Percentiles rank a stretch among this genome's conserved stretches.
Evolutionary conservation across 2,888 invertebrate genomes (phyloP).

Genomic region (Euplagia quadripunctaria): DNA sequence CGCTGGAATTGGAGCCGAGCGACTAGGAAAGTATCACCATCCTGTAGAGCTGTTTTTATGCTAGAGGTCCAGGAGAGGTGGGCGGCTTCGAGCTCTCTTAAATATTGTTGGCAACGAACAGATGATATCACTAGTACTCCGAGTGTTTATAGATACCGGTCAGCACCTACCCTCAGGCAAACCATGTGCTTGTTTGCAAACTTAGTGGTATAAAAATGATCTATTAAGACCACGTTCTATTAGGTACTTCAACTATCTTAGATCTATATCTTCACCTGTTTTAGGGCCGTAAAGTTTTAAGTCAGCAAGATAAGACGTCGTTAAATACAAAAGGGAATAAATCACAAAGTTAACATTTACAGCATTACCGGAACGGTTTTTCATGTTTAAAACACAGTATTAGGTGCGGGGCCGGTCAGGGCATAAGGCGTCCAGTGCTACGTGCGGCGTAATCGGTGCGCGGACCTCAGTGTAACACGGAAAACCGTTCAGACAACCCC

Average conservation of each 20-base stretch:
- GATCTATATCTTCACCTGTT: slow-evolving; percentile 22
- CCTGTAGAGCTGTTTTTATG: too few relatives aligned
- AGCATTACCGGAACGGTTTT: slow-evolving; percentile 84
- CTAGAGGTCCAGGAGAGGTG: too few relatives aligned
- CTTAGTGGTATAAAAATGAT: background rate
- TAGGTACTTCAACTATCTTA: background rate
- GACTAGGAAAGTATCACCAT: background rate
- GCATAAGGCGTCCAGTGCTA: slow-evolving; percentile 68
- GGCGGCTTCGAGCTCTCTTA: too few relatives aligned
- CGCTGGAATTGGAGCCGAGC: background rate
- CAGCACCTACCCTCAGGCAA: background rate
- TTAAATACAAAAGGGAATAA: slow-evolving; percentile 72
- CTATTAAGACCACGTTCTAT: background rate
- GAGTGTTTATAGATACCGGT: background rate
- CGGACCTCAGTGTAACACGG: slow-evolving; percentile 84
- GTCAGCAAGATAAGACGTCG: slow-evolving; percentile 57
- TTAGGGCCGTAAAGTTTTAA: slow-evolving; percentile 53
- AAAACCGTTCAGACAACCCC: slow-evolving; percentile 86
- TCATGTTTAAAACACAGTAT: slow-evolving; percentile 85
- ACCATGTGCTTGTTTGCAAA: background rate
- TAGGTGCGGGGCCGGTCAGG: slow-evolving; percentile 74
- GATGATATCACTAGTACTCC: background rate
- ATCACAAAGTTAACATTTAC: slow-evolving; percentile 77
- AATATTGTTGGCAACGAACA: background rate
- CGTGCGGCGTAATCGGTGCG: slow-evolving; percentile 84